Evolutionary conservation across 2,888 invertebrate genomes (phyloP).

Genomic region (Cenopis cana): DNA sequence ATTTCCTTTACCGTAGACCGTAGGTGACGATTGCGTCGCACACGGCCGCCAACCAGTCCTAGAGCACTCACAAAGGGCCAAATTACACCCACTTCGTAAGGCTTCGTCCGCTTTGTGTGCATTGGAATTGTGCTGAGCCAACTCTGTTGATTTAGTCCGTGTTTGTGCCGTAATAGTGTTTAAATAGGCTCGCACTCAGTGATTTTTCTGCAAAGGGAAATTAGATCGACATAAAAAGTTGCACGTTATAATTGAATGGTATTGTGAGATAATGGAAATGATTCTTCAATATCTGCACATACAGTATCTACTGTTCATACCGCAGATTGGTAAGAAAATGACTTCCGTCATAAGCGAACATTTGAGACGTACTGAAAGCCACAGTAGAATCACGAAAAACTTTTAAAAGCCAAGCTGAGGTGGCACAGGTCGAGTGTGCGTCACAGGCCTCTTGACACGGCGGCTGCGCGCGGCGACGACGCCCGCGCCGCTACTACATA

Average conservation of each 20-base stretch:
- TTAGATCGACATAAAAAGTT: background rate
- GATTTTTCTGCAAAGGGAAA: conserved; percentile 20
- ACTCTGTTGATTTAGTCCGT: conserved; percentile 56
- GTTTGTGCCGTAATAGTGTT: conserved; percentile 44
- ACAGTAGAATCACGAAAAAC: conserved; percentile 70
- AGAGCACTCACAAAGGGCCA: conserved; percentile 62
- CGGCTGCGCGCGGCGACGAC: conserved; percentile 50
- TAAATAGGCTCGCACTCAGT: conserved; percentile 34
- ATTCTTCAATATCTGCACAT: background rate
- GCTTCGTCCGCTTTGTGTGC: conserved; percentile 56
- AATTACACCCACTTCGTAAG: conserved; percentile 65
- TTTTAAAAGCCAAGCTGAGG: conserved; percentile 73
- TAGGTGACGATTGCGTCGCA: conserved; percentile 55
- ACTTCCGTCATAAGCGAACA: conserved; percentile 21
- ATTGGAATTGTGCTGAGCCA: conserved; percentile 61
- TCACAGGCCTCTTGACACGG: conserved; percentile 77
- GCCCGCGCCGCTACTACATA: conserved; percentile 42
- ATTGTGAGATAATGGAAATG: background rate
- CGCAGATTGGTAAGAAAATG: background rate
- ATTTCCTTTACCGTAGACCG: conserved; percentile 16
- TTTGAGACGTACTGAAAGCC: conserved; percentile 70
- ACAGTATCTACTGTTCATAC: background rate
- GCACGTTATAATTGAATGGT: background rate
- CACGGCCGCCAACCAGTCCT: conserved; percentile 47
- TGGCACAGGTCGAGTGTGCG: conserved; percentile 73